Conservation (phyloP, 2,888 invertebrate genomes). For the Pelosia muscerda region DNA sequence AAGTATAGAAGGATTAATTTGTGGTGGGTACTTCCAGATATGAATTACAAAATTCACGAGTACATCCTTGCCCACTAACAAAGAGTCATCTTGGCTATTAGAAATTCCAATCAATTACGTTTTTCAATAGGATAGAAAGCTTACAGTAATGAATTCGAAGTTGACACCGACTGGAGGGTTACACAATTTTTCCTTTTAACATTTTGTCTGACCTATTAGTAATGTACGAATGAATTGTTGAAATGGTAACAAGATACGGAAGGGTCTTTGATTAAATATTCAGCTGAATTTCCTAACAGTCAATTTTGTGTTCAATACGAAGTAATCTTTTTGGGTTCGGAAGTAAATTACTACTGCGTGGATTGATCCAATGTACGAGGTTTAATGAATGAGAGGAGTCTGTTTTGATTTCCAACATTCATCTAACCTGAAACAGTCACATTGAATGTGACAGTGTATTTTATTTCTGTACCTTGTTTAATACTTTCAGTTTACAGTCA, state of each 20-base stretch:
- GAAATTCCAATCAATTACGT: conserved; percentile 48
- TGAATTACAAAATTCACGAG: not conserved
- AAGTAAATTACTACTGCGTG: conserved; percentile 12
- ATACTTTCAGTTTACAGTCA: too few species aligned
- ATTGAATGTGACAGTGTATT: not conserved
- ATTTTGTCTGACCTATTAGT: conserved; percentile 28
- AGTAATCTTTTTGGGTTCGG: conserved; percentile 6
- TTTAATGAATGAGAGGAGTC: not conserved
- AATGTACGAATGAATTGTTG: conserved; percentile 24
- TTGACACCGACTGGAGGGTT: conserved; percentile 40
- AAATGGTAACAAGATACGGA: conserved; percentile 3
- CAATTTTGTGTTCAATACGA: conserved; percentile 15
- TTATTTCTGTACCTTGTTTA: not conserved
- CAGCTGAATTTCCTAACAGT: conserved; percentile 9
- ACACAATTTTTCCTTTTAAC: conserved; percentile 28
- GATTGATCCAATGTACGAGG: not conserved
- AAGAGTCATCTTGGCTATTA: conserved; percentile 32
- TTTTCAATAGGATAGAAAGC: conserved; percentile 42
- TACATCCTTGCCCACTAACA: conserved; percentile 29
- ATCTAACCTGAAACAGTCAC: not conserved
- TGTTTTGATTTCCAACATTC: not conserved
- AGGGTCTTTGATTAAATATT: conserved; percentile 23
- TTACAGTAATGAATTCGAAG: conserved; percentile 50
- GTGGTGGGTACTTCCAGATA: not conserved
- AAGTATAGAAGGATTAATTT: too few species aligned